Percentiles rank a stretch among this genome's conserved stretches.
phyloP scores from a whole-genome alignment of 2,888 invertebrate genomes.

The Hypsopygia costalis region DNA sequence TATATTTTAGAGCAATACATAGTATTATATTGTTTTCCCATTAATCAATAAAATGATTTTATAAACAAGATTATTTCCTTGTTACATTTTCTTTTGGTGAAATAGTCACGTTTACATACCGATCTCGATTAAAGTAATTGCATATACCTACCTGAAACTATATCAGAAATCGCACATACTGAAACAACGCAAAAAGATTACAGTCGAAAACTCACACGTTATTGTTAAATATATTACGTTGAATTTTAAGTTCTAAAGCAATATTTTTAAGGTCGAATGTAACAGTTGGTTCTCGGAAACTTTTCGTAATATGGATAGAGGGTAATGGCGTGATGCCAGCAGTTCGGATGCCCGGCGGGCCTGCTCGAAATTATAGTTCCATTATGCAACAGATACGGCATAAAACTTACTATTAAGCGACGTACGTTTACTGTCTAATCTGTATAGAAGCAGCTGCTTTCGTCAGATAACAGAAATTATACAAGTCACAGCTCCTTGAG shows the following conservation, averaged over 20 bases:
- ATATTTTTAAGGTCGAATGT: conserved; percentile 40
- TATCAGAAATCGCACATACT: conserved; percentile 19
- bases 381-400: conserved; percentile 34
- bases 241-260: conserved; percentile 32
- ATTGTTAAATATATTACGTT: conserved; percentile 16
- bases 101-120: too few species aligned
- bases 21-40: too few species aligned
- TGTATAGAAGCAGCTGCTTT: background rate
- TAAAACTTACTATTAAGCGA: conserved; percentile 18
- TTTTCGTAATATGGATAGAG: conserved; percentile 56
- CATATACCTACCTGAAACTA: too few species aligned
- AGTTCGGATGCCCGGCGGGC: conserved; percentile 39
- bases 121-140: too few species aligned
- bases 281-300: conserved; percentile 38
- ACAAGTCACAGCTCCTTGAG: background rate
- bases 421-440: conserved; percentile 11
- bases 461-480: background rate
- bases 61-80: too few species aligned
- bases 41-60: too few species aligned
- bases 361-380: conserved; percentile 39
- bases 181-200: conserved; percentile 23
- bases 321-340: conserved; percentile 57
- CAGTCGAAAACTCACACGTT: conserved; percentile 25
- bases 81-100: too few species aligned
- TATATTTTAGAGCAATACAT: too few species aligned